Conservation (phyloP, 2,888 invertebrate species). For the Ophion ventricosus region DNA sequence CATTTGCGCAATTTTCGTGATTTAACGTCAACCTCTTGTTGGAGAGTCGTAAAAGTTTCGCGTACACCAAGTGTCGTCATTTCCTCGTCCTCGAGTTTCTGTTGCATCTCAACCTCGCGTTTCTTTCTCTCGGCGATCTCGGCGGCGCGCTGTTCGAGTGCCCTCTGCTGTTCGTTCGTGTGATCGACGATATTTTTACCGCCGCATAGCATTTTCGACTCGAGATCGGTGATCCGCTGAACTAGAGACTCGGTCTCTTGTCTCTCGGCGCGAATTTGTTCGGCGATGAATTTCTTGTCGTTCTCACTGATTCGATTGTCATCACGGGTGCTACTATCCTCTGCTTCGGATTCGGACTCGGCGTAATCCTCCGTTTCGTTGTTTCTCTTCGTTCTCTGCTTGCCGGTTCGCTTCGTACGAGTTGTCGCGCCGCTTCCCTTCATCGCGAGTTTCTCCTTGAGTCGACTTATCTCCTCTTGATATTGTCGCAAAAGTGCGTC, state of each 20-base stretch:
- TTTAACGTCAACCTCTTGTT: conserved; percentile 98
- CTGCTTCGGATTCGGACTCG: conserved; percentile 80
- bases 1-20: conserved; percentile 96
- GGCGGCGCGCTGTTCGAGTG: conserved; percentile 91
- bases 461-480: conserved; percentile 95
- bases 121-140: conserved; percentile 96
- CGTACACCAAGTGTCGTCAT: conserved; percentile 95
- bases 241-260: conserved; percentile 90
- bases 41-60: conserved; percentile 95
- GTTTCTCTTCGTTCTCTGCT: conserved; percentile 83
- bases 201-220: conserved; percentile 97
- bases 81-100: conserved; percentile 96
- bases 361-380: conserved; percentile 84
- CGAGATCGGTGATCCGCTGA: conserved; percentile 92
- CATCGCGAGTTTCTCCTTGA: conserved; percentile 83
- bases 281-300: conserved; percentile 85
- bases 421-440: conserved; percentile 78
- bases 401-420: conserved; percentile 78
- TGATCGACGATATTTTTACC: conserved; percentile 97
- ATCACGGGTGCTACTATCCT: conserved; percentile 82
- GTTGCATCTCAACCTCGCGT: conserved; percentile 95
- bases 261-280: conserved; percentile 88
- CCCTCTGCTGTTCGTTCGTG: conserved; percentile 96
- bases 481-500: conserved; percentile 98
- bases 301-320: conserved; percentile 81